Evolutionary conservation across 2,888 invertebrate genomes (phyloP), one percentile per base, ranked within the genome.

Genomic region (Ypsolopha sequella): DNA sequence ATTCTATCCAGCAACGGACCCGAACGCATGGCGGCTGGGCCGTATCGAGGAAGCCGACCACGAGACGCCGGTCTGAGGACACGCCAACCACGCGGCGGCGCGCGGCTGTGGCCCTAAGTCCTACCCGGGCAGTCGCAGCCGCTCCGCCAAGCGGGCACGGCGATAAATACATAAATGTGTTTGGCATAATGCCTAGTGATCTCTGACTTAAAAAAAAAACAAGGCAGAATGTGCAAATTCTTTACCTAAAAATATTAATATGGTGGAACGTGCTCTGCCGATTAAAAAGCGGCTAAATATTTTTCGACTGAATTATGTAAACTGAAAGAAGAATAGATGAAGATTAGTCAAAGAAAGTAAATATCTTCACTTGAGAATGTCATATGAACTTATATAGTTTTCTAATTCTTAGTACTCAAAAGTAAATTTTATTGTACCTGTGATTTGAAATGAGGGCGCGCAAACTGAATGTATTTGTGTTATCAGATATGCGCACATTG

Each of bases 31-130:
- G 93, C 89, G 93, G 56, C 88, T 93, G 63, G 93, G 93, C 59
- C 89, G 93, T 68, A 93, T 93, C 80, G 93, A 93, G 77, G 93
- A 93, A 84, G 89, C 91, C 60, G 93, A 93, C 68, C 93, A 93
- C 71, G 93, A 93, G 79, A 93, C 93, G 73, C 92, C 93, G 59
- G 93, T 93, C 75, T 93, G 90, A 92, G 82, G 76, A 53, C 76
- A 73, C 68, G 78, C 80, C 52, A 52, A 73, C 72, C 80, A 75
- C 70, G 70, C 71, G 51, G 73, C 75, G 61, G 73, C 74, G 60
- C 66, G 66, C 33, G 70, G 73, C 55, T 62, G 68, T 56, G 60
- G 62, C 54, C 56, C 56, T 48, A 62, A 59, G 50, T 71, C 70
- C 64, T 52, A 67, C 59, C 53, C 73, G 67, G 65, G 68, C 67